Conservation (phyloP, 1,140 invertebrate genomes). For the Triops longicaudatus region DNA sequence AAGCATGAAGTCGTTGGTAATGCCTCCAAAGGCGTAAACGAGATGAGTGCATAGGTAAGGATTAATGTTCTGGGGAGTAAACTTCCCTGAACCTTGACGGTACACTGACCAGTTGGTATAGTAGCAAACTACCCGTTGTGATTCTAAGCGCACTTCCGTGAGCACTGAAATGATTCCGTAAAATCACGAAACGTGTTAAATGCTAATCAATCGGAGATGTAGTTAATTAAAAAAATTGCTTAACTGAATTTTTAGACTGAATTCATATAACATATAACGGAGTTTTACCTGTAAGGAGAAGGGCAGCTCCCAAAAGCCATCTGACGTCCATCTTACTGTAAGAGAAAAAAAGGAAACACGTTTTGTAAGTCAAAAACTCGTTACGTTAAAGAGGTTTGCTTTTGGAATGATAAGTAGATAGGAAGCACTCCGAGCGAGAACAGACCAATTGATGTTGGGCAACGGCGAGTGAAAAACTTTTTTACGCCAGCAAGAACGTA, state of each 20-base stretch:
- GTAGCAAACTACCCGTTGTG: constrained; percentile 64
- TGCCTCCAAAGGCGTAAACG: constrained; percentile 86
- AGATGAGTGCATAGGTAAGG: constrained; percentile 91
- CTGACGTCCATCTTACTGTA: not conserved
- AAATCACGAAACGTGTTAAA: not conserved
- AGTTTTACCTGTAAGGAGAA: not conserved
- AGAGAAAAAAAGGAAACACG: not conserved
- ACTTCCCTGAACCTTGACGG: constrained; percentile 53
- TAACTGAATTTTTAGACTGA: no score
- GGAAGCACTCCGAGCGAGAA: no score
- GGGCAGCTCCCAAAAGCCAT: not conserved
- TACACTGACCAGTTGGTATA: constrained; percentile 94
- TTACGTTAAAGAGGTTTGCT: not conserved
- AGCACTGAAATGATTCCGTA: not conserved
- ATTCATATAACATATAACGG: no score
- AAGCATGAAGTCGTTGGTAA: constrained; percentile 80
- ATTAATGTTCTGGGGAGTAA: constrained; percentile 89
- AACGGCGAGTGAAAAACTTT: no score
- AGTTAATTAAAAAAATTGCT: no score
- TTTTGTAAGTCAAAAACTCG: not conserved
- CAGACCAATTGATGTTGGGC: no score
- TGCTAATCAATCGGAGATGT: not conserved
- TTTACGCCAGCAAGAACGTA: no score
- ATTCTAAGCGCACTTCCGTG: not conserved
- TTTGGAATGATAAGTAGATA: no score